Base-by-base conservation (phyloP, 2,888 invertebrate species). In the Chalcosyrphus nemorum region DNA sequence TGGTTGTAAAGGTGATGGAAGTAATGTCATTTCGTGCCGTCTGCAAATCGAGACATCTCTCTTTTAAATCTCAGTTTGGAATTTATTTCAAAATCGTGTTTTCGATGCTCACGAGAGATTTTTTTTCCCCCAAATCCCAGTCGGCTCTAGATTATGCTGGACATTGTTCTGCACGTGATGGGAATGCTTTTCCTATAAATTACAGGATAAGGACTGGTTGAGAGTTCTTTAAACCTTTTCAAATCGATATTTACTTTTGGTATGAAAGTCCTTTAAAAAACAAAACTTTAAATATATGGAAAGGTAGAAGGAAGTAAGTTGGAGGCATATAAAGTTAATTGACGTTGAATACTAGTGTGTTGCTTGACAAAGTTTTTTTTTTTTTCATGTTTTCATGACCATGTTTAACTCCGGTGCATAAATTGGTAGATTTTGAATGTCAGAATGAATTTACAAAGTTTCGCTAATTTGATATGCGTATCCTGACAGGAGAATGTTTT, bases 111-210 rank as follows among this genome's bases (percentile, higher is more conserved):
- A 21, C 13, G 45, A 47, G 9, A 29, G 15, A 7, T 47, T 17
- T 38, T 13, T 32, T 24, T 38, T 13, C 52, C 27, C 4, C 24
- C 7, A 13, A 24, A n/a, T n/a, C n/a, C n/a, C n/a, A n/a, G n/a
- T n/a, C n/a, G n/a, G n/a, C n/a, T n/a, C 17, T 15, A 50, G 32
- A 70, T 56, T 32, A 70, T 56, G 43, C 6, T 45, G 56, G 68
- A 45, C 45, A 56, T 56, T 56, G 68, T 54, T 29, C 15, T 11
- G 66, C 17, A 66, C 66, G 66, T 66, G 66, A 52, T 54, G 9
- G 7, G 66, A 66, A 66, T 56, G 45, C 13, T 54, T 68, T 29
- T 13, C 1, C 11, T 6, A 27, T 63, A 35, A 47, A 47, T 50
- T 24, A 19, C 7, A 21, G 13, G 15, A 47, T n/a, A 29, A 45